Conservation (phyloP, 2,797 vertebrate species). For the Carapus acus region DNA sequence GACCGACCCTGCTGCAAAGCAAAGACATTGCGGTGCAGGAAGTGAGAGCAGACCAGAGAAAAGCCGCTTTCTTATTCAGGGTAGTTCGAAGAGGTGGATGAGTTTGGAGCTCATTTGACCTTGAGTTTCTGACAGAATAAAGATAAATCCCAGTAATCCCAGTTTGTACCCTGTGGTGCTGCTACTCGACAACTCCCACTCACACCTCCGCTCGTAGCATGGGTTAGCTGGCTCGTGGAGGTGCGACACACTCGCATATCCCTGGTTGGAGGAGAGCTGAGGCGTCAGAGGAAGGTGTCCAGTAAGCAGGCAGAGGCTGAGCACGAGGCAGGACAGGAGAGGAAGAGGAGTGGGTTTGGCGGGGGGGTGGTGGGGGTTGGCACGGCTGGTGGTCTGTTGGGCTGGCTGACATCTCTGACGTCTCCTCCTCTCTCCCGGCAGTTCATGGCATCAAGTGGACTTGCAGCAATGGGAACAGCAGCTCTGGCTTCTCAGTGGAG, state of each 20-base stretch:
- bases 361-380: constrained; percentile 66
- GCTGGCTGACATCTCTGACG: constrained; percentile 76
- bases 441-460: constrained; percentile 99
- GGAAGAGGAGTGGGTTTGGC: constrained; percentile 49
- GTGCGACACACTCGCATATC: constrained; percentile 4
- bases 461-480: constrained; percentile 99
- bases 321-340: constrained; percentile 23
- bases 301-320: constrained; percentile 13
- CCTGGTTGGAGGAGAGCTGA: constrained; percentile 1
- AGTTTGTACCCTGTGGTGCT: neutral
- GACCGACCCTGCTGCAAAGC: neutral
- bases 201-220: neutral
- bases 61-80: neutral
- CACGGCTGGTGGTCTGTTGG: constrained; percentile 70
- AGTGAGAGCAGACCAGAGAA: constrained; percentile 11
- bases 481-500: constrained; percentile 99
- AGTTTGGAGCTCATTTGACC: neutral
- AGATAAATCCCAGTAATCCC: neutral
- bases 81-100: neutral
- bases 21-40: constrained; percentile 1
- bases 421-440: constrained; percentile 77
- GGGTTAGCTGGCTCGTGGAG: neutral
- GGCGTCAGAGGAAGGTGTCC: constrained; percentile 19
- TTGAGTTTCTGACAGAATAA: neutral
- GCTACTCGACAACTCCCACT: neutral